Base-by-base conservation (phyloP, 2,888 invertebrate species). In the Hipparchia sbordonii region DNA sequence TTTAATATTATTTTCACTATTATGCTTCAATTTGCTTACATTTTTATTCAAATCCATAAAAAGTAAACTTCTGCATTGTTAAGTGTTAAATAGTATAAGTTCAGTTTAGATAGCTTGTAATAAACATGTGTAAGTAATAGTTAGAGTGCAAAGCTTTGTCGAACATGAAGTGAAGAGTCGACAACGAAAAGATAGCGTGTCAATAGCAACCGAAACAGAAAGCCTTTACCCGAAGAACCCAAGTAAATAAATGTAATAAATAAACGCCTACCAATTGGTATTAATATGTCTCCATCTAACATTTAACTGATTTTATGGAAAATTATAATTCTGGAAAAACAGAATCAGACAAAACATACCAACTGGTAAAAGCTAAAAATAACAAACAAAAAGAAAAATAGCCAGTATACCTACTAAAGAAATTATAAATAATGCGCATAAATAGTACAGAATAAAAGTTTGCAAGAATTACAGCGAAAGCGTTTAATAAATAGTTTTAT, bases 211-310 rank as follows among this genome's bases (percentile, higher is more conserved):
- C 68, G 73, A 71, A 74, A 73, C 61, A 74, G 71, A 67, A 74
- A 79, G 76, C 80, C 74, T 80, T 78, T 80, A 81, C 81, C 81
- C 83, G 81, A 79, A 81, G 80, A 73, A 75, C 75, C 78, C 78
- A 78, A 77, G 74, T 70, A 70, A 61, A 70, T 72, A 76, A 72
- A 74, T 67, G 72, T 2, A 56, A 56, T 62, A 72, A 72, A 70
- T 9, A 67, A 9, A 52, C 7, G 39, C 33, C 13, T 46, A 59
- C 52, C 45, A 71, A 60, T 52, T 67, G 45, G 13, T 59, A 66
- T 51, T 13, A 52, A 63, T 6, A 61, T 52, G 54, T n/a, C n/a
- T 54, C 3, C 54, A 54, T n/a, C 54, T 0, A 54, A 54, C 1
- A 13, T 13, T 56, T 1, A 56, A 56, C 5, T 56, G 13, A 13